A percentile compares a stretch with the other conserved stretches of the same genome.
phyloP scores from a whole-genome alignment of 2,888 invertebrate species.

The Chymomyza fuscimana region DNA sequence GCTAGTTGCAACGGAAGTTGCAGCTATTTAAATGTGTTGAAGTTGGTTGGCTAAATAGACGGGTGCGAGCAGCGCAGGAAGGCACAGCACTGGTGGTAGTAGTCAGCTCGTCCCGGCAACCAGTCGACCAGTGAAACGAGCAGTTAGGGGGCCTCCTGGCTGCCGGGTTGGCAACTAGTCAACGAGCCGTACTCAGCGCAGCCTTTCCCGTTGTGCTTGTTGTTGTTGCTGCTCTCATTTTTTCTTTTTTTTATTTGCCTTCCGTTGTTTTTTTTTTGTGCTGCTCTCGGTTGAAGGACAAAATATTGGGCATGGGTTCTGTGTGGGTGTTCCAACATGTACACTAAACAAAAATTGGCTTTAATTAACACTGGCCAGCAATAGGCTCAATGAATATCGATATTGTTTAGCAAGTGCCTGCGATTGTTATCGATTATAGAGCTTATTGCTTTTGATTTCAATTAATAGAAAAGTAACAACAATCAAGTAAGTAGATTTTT shows the following conservation, averaged over 20 bases:
- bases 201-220: constrained; percentile 6
- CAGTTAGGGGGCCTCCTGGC: constrained; percentile 2
- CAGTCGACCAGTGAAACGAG: constrained; percentile 10
- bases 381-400: neutral
- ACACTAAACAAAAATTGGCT: neutral
- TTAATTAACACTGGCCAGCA: neutral
- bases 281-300: constrained; percentile 38
- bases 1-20: constrained; percentile 53
- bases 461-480: too few species aligned
- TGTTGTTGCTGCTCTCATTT: constrained; percentile 26
- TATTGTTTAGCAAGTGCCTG: neutral
- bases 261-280: constrained; percentile 34
- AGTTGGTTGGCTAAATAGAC: constrained; percentile 50
- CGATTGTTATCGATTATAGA: neutral
- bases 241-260: constrained; percentile 21
- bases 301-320: constrained; percentile 22
- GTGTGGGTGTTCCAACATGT: neutral
- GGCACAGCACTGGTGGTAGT: neutral
- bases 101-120: neutral
- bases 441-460: too few species aligned
- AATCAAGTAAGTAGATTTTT: too few species aligned
- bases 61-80: constrained; percentile 11
- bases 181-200: constrained; percentile 24
- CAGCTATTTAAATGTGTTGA: constrained; percentile 64
- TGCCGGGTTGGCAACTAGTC: constrained; percentile 10